A percentile compares a stretch with the other conserved stretches of the same genome.
Conservation (phyloP, 2,113 vertebrate genomes). For the Stigmatopora nigra region DNA sequence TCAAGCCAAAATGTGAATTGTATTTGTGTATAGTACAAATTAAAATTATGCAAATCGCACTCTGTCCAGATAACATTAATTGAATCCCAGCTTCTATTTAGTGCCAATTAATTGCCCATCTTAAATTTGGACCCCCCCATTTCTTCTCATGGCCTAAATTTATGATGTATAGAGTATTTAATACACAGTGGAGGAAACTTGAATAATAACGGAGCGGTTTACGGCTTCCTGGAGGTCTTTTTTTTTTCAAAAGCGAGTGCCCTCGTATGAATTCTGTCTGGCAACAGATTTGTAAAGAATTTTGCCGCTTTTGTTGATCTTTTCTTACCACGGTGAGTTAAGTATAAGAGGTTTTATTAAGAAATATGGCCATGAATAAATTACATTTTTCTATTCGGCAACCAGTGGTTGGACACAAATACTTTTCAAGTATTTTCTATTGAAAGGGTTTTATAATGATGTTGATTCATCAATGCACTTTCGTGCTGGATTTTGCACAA, state of each 20-base stretch:
- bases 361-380: not conserved
- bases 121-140: not conserved
- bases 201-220: too few species aligned
- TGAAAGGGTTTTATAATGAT: not conserved
- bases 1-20: not conserved
- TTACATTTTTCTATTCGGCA: not conserved
- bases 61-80: constrained; percentile 1
- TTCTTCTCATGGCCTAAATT: not conserved
- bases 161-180: not conserved
- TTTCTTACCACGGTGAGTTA: not conserved
- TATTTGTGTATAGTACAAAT: constrained; percentile 1
- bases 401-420: not conserved
- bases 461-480: too few species aligned
- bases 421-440: too few species aligned
- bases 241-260: too few species aligned
- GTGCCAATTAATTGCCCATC: constrained; percentile 1
- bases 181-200: not conserved
- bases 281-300: not conserved
- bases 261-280: not conserved
- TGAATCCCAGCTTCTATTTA: constrained; percentile 2
- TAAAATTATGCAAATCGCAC: constrained; percentile 1
- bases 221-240: too few species aligned
- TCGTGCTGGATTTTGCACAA: too few species aligned
- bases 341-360: too few species aligned
- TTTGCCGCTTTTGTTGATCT: not conserved